Percentiles rank a stretch among this genome's conserved stretches.
Conservation (phyloP, 2,113 vertebrate genomes). For the Phaethornis superciliosus region DNA sequence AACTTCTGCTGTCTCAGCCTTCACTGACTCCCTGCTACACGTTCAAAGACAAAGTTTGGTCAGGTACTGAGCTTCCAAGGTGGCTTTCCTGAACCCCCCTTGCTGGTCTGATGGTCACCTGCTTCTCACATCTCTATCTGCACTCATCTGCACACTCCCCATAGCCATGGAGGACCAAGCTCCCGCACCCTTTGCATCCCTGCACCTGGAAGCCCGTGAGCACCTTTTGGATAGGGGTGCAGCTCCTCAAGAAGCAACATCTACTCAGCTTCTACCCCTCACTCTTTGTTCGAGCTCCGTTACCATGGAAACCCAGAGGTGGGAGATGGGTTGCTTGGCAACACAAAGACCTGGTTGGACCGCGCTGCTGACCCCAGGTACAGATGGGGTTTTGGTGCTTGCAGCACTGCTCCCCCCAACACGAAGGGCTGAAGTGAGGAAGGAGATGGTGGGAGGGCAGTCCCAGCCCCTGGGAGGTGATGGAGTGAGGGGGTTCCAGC, state of each 20-base stretch:
- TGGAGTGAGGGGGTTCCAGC: not conserved
- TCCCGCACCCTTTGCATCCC: not conserved
- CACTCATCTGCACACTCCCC: not conserved
- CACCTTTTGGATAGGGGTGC: not conserved
- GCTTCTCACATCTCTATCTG: not conserved
- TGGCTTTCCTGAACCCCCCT: not conserved
- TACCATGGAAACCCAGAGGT: not conserved
- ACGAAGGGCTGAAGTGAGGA: not conserved
- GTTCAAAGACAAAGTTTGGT: not conserved
- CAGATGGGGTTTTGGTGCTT: not conserved
- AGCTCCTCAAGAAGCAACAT: not conserved
- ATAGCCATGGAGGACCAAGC: rapidly evolving
- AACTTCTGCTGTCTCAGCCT: not conserved
- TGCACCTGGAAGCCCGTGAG: rapidly evolving
- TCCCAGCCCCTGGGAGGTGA: not conserved
- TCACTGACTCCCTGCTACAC: not conserved
- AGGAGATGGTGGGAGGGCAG: not conserved
- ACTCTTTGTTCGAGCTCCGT: rapidly evolving
- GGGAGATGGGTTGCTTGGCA: slow-evolving; percentile 15
- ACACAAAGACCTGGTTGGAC: not conserved
- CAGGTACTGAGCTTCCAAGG: not conserved
- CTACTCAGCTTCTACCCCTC: not conserved
- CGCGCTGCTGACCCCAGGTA: not conserved
- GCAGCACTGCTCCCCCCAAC: rapidly evolving
- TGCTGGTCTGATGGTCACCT: not conserved